phyloP scores from a whole-genome alignment of 2,888 invertebrate species.

The Seira ritae region DNA sequence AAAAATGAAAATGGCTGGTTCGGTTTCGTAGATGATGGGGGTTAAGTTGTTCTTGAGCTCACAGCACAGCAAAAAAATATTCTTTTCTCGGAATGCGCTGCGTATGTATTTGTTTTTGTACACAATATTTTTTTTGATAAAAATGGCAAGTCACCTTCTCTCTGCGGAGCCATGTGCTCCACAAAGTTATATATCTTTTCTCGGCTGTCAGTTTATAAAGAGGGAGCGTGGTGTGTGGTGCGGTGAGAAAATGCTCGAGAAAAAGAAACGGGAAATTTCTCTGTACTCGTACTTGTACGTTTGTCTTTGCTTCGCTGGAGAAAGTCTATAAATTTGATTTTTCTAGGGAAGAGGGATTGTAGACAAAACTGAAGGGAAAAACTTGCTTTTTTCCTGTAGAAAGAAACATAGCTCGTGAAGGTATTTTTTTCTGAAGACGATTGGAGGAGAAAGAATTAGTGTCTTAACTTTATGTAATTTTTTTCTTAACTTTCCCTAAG shows the following conservation, averaged over 20 bases:
- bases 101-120: too few species aligned
- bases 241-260: neutral
- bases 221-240: constrained; percentile 32
- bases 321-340: constrained; percentile 65
- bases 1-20: constrained; percentile 51
- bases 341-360: constrained; percentile 45
- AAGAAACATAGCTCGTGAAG: neutral
- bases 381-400: neutral
- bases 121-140: too few species aligned
- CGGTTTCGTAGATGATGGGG: constrained; percentile 53
- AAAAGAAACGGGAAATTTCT: constrained; percentile 38
- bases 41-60: constrained; percentile 61
- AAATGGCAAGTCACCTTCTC: constrained; percentile 19
- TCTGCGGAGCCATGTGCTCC: constrained; percentile 18
- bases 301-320: constrained; percentile 57
- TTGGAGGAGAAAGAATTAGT: too few species aligned
- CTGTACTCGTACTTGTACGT: constrained; percentile 35
- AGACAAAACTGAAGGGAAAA: constrained; percentile 37
- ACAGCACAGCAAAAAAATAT: too few species aligned
- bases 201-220: constrained; percentile 50
- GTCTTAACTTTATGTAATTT: too few species aligned
- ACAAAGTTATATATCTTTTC: constrained; percentile 32
- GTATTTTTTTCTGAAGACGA: neutral
- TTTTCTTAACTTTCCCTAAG: too few species aligned
- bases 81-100: too few species aligned